phyloP scores from a whole-genome alignment of 2,113 vertebrate species.

The Ophthalmolycus amberensis region DNA sequence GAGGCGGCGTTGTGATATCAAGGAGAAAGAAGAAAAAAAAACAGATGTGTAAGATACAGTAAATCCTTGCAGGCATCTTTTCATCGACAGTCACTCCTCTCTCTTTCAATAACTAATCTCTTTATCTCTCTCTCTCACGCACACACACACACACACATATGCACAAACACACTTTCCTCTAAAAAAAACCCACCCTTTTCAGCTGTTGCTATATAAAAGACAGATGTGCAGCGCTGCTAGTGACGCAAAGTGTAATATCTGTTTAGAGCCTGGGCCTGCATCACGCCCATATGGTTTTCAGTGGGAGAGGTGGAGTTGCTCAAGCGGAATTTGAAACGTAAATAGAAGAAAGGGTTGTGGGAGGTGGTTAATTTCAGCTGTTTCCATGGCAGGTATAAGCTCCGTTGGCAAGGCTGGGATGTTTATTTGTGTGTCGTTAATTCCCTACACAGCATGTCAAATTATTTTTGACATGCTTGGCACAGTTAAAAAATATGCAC shows the following conservation, averaged over 20 bases:
- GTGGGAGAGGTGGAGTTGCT: slow-evolving; percentile 45
- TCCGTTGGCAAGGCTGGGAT: slow-evolving; percentile 25
- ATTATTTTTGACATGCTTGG: slow-evolving; percentile 50
- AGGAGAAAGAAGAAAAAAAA: slow-evolving; percentile 23
- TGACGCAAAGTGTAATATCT: slow-evolving; percentile 57
- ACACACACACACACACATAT: slow-evolving; percentile 1
- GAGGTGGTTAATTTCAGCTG: slow-evolving; percentile 59
- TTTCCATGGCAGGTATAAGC: slow-evolving; percentile 65
- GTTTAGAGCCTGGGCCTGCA: slow-evolving; percentile 48
- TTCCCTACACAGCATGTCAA: slow-evolving; percentile 41
- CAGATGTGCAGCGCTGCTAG: slow-evolving; percentile 60
- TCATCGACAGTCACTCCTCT: slow-evolving; percentile 46
- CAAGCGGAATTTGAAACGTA: slow-evolving; percentile 53
- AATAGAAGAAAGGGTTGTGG: slow-evolving; percentile 67
- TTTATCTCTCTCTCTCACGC: slow-evolving; percentile 41
- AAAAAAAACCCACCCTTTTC: slow-evolving; percentile 34
- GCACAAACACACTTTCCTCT: background rate
- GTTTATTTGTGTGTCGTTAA: slow-evolving; percentile 50
- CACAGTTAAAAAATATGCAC: slow-evolving; percentile 31
- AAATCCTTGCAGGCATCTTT: slow-evolving; percentile 58
- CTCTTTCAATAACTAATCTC: slow-evolving; percentile 38
- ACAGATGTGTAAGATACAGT: slow-evolving; percentile 65
- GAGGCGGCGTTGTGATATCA: slow-evolving; percentile 43
- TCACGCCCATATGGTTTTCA: slow-evolving; percentile 56
- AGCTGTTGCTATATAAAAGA: slow-evolving; percentile 61